Percentiles rank a stretch among this genome's conserved stretches.
These are phyloP conservation scores for Dolichomitus sp. DNA, from an alignment of 2,888 invertebrate species.

Conservation along the genomic window DNA sequence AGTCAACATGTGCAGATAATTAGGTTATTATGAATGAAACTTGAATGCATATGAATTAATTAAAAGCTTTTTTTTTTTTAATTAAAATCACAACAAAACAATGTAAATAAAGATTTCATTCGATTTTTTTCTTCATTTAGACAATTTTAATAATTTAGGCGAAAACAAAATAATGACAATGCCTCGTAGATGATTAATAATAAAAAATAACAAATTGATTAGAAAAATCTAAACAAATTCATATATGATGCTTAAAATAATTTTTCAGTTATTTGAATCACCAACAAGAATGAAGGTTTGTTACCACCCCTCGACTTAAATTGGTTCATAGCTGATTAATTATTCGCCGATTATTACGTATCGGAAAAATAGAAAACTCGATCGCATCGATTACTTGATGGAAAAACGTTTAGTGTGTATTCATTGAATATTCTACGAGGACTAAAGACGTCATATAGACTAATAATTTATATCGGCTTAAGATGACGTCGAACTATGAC, in stretches of 20 bases:
- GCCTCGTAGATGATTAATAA: too few species aligned
- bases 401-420: background rate
- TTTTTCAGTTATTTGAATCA: too few species aligned
- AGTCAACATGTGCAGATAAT: background rate
- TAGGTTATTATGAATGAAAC: background rate
- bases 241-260: too few species aligned
- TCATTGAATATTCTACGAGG: slow-evolving; percentile 17
- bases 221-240: too few species aligned
- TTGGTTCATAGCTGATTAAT: background rate
- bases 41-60: background rate
- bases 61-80: too few species aligned
- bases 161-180: background rate
- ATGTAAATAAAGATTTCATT: too few species aligned
- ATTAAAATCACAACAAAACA: too few species aligned
- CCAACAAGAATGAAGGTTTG: too few species aligned
- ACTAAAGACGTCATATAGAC: background rate
- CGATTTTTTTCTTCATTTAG: too few species aligned
- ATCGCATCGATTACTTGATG: background rate
- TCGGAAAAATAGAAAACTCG: background rate
- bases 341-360: background rate
- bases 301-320: background rate
- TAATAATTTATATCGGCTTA: background rate
- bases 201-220: too few species aligned
- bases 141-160: background rate
- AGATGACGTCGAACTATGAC: slow-evolving; percentile 39